phyloP scores from a whole-genome alignment of 2,113 vertebrate genomes.

The Connochaetes taurinus region DNA sequence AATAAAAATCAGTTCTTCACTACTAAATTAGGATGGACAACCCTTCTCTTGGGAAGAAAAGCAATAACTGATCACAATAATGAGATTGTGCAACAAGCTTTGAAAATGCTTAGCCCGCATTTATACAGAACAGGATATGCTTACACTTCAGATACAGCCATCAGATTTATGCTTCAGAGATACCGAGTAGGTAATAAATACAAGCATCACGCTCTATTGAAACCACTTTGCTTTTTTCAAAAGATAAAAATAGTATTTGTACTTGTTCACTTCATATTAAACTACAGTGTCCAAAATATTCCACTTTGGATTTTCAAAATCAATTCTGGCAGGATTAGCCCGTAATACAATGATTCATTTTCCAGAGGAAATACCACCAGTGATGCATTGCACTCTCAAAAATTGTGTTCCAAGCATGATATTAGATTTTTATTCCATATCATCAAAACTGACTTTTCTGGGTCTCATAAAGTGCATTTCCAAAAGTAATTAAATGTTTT shows the following conservation, averaged over 20 bases:
- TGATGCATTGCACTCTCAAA: constrained; percentile 46
- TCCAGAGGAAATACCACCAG: constrained; percentile 63
- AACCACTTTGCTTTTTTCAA: constrained; percentile 50
- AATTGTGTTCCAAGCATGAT: constrained; percentile 60
- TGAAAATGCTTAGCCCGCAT: constrained; percentile 48
- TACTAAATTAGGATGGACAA: constrained; percentile 53
- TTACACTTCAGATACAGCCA: background rate
- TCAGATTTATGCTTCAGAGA: constrained; percentile 1
- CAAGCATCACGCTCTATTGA: constrained; percentile 6
- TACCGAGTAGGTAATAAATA: constrained; percentile 27
- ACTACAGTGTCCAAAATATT: constrained; percentile 52
- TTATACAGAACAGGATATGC: constrained; percentile 23
- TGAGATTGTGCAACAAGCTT: constrained; percentile 47
- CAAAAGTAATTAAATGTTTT: constrained; percentile 55
- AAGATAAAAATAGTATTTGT: constrained; percentile 59
- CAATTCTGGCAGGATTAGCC: constrained; percentile 33
- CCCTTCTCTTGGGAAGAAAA: constrained; percentile 57
- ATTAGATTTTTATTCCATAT: constrained; percentile 61
- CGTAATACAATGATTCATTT: constrained; percentile 64
- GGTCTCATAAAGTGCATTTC: constrained; percentile 52
- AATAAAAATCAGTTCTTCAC: constrained; percentile 39
- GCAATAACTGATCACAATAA: constrained; percentile 51
- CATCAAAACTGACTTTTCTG: constrained; percentile 58
- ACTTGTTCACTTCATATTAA: constrained; percentile 49
- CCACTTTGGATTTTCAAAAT: constrained; percentile 54